A percentile compares a stretch with the other conserved stretches of the same genome.
Conservation (phyloP, 2,797 vertebrate genomes). For the Acipenser transmontanus region DNA sequence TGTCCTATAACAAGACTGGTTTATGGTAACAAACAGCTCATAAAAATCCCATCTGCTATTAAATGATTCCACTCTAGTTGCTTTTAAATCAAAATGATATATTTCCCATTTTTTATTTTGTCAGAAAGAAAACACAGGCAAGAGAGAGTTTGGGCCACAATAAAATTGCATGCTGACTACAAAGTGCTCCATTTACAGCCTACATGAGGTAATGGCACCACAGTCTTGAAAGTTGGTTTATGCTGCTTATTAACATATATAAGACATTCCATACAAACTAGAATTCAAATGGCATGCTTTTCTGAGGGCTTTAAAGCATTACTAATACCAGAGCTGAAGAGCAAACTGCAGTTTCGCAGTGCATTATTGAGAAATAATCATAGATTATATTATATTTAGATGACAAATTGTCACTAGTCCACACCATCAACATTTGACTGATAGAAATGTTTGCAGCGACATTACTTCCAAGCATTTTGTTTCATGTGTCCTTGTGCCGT, state of each 20-base stretch:
- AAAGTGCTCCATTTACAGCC: constrained; percentile 30
- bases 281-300: constrained; percentile 2
- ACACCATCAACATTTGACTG: neutral
- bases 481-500: neutral
- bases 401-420: neutral
- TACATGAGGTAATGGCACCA: constrained; percentile 19
- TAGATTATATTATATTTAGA: neutral
- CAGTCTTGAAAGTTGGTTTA: constrained; percentile 17
- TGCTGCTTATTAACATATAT: constrained; percentile 20
- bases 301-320: neutral
- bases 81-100: constrained; percentile 50
- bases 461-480: neutral
- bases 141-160: constrained; percentile 33
- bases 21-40: constrained; percentile 65
- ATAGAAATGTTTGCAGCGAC: neutral
- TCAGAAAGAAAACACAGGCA: constrained; percentile 29
- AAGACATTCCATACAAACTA: neutral
- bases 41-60: constrained; percentile 67
- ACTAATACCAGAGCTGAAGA: neutral
- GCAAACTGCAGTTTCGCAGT: neutral
- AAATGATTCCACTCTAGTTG: constrained; percentile 50
- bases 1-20: constrained; percentile 65
- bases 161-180: constrained; percentile 39
- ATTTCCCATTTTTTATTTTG: constrained; percentile 53
- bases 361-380: neutral